phyloP scores from a whole-genome alignment of 2,113 vertebrate species.

The Solea solea region DNA sequence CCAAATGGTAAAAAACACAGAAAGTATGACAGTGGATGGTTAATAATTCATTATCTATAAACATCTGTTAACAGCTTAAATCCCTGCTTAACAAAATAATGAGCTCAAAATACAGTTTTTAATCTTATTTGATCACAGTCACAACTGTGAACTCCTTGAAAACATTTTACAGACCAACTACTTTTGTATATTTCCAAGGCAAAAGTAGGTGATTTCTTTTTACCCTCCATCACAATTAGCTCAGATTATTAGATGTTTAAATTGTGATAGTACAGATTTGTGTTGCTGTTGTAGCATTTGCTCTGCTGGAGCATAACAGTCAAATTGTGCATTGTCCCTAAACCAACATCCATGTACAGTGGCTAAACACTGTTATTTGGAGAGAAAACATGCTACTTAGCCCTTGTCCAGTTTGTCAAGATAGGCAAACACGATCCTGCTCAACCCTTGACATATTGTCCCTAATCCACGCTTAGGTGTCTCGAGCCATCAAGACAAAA shows the following conservation, averaged over 20 bases:
- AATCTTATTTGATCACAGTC: too few species aligned
- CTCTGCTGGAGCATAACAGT: slow-evolving; percentile 13
- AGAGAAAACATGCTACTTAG: slow-evolving; percentile 51
- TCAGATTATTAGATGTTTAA: slow-evolving; percentile 28
- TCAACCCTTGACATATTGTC: slow-evolving; percentile 41
- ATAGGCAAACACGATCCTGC: slow-evolving; percentile 49
- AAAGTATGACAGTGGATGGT: too few species aligned
- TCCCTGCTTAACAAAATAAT: too few species aligned
- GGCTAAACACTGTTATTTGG: slow-evolving; percentile 46
- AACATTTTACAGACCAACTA: too few species aligned
- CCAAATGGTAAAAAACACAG: too few species aligned
- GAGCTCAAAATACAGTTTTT: too few species aligned
- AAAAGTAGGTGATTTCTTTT: too few species aligned
- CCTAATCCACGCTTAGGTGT: slow-evolving; percentile 42
- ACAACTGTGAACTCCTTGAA: too few species aligned
- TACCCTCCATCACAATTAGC: background rate
- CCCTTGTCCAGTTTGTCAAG: slow-evolving; percentile 40
- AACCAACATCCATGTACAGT: slow-evolving; percentile 33
- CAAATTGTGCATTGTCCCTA: slow-evolving; percentile 33
- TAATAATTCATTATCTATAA: too few species aligned
- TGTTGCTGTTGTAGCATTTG: slow-evolving; percentile 21
- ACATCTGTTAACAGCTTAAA: too few species aligned
- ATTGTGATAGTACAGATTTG: background rate
- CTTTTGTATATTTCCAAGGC: too few species aligned
- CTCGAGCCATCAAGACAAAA: slow-evolving; percentile 36